Percentiles rank a stretch among this genome's conserved stretches.
Conservation (phyloP, 2,113 vertebrate genomes). For the Xiphophorus couchianus region DNA sequence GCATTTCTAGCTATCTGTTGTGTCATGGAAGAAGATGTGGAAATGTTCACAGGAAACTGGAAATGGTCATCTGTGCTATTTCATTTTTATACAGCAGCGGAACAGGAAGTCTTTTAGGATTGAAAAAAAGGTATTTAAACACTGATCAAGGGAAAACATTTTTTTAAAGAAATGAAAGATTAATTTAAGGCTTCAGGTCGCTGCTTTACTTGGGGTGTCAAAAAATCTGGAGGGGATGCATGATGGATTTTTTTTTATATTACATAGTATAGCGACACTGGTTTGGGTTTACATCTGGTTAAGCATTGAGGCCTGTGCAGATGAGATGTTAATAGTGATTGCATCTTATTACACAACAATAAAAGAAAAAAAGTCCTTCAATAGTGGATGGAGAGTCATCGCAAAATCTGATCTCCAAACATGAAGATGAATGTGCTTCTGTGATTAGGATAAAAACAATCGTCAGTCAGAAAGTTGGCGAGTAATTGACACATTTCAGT, state of each 20-base stretch:
- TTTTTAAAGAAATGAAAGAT: neutral
- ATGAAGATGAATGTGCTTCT: conserved; percentile 3
- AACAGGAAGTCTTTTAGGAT: neutral
- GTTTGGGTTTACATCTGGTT: neutral
- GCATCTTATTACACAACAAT: neutral
- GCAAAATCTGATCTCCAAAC: neutral
- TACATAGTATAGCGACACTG: neutral
- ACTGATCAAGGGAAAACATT: neutral
- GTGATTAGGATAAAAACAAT: neutral
- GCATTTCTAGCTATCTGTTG: too few relatives aligned
- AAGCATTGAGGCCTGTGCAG: neutral
- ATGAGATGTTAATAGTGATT: neutral
- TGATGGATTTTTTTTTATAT: too few relatives aligned
- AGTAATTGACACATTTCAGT: conserved; percentile 19
- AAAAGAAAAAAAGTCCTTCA: neutral
- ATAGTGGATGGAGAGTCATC: neutral
- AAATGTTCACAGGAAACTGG: too few relatives aligned
- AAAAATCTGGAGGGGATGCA: neutral
- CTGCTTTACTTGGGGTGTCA: neutral
- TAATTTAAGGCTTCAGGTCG: neutral
- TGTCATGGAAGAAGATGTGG: too few relatives aligned
- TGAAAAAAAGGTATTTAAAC: neutral
- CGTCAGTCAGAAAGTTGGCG: neutral
- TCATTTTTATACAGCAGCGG: neutral
- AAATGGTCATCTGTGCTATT: neutral